Conservation (phyloP, 1,140 invertebrate species). For the Pomacea maculata region DNA sequence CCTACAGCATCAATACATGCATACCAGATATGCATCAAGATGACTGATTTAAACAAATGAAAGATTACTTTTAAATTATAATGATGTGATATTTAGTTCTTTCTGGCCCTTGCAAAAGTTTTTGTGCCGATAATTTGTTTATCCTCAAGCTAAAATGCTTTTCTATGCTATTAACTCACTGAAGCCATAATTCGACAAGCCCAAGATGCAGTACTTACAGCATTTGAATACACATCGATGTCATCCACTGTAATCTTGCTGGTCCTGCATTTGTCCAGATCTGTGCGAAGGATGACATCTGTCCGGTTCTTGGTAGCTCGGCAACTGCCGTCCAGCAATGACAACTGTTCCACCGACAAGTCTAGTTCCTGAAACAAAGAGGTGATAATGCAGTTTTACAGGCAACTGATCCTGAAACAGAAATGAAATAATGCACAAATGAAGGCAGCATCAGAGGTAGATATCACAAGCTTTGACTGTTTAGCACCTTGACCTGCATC, state of each 20-base stretch:
- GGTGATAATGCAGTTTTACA: conserved; percentile 4
- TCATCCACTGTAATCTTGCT: conserved; percentile 28
- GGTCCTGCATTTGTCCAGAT: conserved; percentile 27
- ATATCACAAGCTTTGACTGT: too few relatives aligned
- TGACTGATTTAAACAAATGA: too few relatives aligned
- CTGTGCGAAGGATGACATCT: conserved; percentile 29
- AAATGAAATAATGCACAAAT: not conserved
- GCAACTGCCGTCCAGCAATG: conserved; percentile 33
- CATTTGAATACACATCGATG: conserved; percentile 26
- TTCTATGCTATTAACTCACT: not conserved
- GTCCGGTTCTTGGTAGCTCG: conserved; percentile 28
- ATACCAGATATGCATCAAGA: too few relatives aligned
- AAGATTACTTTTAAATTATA: too few relatives aligned
- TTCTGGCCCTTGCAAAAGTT: too few relatives aligned
- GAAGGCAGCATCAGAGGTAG: too few relatives aligned
- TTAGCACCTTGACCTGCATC: too few relatives aligned
- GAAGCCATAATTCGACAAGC: not conserved
- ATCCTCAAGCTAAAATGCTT: too few relatives aligned
- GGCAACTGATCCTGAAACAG: conserved; percentile 6
- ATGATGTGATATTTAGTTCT: too few relatives aligned
- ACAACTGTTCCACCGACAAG: conserved; percentile 34
- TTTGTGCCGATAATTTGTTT: too few relatives aligned
- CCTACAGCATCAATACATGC: too few relatives aligned
- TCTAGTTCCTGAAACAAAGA: conserved; percentile 32
- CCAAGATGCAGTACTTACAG: conserved; percentile 15